These are phyloP conservation scores for Arizona elegans DNA, from an alignment of 2,113 vertebrate genomes.

Conservation along the genomic window DNA sequence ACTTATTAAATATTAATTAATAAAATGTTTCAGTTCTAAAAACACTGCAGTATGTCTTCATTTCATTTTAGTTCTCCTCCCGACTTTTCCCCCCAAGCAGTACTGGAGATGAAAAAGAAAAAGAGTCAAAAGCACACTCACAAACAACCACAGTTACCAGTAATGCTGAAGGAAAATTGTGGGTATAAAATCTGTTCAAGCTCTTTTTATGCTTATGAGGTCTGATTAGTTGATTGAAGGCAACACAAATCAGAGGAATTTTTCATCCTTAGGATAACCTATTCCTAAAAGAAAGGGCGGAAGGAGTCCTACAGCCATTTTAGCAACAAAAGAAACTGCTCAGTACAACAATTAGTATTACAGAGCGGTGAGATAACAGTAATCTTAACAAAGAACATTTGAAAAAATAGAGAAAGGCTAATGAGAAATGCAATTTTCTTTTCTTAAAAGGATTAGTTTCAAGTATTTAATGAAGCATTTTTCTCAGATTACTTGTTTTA, in stretches of 20 bases:
- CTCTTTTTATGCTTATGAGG: constrained; percentile 14
- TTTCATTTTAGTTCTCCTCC: not conserved
- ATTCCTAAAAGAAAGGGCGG: not conserved
- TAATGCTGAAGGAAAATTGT: constrained; percentile 41
- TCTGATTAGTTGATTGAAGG: constrained; percentile 46
- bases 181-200: constrained; percentile 32
- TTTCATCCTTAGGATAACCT: constrained; percentile 19
- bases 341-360: constrained; percentile 44
- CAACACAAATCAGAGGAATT: constrained; percentile 34
- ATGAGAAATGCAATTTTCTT: constrained; percentile 41
- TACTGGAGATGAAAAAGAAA: not conserved
- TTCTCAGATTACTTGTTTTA: not conserved
- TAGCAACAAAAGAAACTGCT: constrained; percentile 44
- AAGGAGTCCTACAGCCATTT: constrained; percentile 24
- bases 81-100: not conserved
- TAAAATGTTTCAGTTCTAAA: constrained; percentile 14
- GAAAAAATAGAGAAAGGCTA: constrained; percentile 37
- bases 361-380: constrained; percentile 40
- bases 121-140: constrained; percentile 31
- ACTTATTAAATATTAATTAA: constrained; percentile 27
- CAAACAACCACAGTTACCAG: constrained; percentile 32
- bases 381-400: constrained; percentile 56
- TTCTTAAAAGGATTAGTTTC: not conserved
- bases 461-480: constrained; percentile 32
- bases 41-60: constrained; percentile 7